Evolutionary conservation across 2,113 vertebrate species (phyloP), one percentile per base, ranked within the genome.

Genomic region (Prietella phreatophila): DNA sequence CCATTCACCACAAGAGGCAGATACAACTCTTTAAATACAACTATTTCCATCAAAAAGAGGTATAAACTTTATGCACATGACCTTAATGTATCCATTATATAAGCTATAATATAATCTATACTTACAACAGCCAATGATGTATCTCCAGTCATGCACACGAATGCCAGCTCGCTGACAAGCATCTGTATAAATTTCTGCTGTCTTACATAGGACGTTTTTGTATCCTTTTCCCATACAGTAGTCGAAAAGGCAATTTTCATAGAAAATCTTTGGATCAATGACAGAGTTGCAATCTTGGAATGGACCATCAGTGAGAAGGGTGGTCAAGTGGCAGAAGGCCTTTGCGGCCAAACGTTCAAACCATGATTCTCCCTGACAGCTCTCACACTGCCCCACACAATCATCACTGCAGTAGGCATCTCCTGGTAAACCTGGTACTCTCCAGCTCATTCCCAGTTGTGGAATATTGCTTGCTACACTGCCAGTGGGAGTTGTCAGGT

Each of bases 381-480:
- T 58, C 8, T 61, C 22, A 55, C 88, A 89, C 20, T 65, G 27
- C 0, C 84, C 88, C 2, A n/a, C 60, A 69, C 89, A 88, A 73
- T 90, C 56, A 27, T 86, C 81, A 0, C 27, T 80, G 84, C 96
- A 96, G 0, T 86, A 5, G 0, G 50, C 65, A 4, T 95, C 95
- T 0, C 92, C 94, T 0, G 93, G 91, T 13, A 90, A n/a, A 0
- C 90, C 83, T 0, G 60, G 58, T 1, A 95, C 93, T 39, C 91
- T 93, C 95, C 95, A 96, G 81, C 92, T 93, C 39, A 93, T 84
- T 0, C 91, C 94, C 0, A 96, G 91, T 0, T 86, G 89, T 8
- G 87, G 73, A 22, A 93, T 86, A 0, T 85, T 83, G 0, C 15
- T 0, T 0, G 93, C 89, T 0, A 75, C 42, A 0, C 19, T 63